Base-by-base conservation (phyloP, 2,797 vertebrate genomes). In the Serranus cabrilla region DNA sequence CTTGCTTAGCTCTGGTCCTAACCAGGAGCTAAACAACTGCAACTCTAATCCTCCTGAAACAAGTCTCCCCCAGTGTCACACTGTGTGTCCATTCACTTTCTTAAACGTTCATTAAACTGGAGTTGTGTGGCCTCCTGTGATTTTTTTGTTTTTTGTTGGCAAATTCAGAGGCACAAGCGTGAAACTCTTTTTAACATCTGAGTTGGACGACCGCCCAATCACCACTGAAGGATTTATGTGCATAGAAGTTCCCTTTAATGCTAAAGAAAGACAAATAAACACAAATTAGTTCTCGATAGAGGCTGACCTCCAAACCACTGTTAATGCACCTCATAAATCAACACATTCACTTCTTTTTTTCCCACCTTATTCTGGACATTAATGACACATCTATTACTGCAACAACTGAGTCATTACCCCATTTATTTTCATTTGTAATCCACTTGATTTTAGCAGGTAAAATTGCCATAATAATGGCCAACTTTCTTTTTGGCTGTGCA, bases 11-110 rank as follows among this genome's bases (percentile, higher is more conserved):
- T 83, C 62, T 56, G 77, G 78, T 72, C 54, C 56, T 64, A 56
- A 86, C 81, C 80, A 80, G 69, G 60, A 79, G 85, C 74, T 75
- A 79, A 84, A 88, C 77, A 81, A 87, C 81, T 86, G 89, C 76
- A 82, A 80, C 87, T 91, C 70, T 88, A 91, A 92, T 92, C 84
- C 85, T 80, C 27, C 73, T 86, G 81, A 82, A 91, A 89, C 87
- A 82, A 91, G 75, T 89, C 87, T 77, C 82, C 83, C 67, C 80
- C 88, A 72, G 78, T 90, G 88, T 89, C 86, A 85, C 83, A 70
- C 81, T 83, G 83, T 84, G 68, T 74, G 90, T 84, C 86, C 81
- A 34, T 81, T 89, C 76, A 84, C 79, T 80, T 69, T 82, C 88
- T 88, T 80, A 61, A 81, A 78, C 77, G 76, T 88, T 93, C 85